phyloP scores from a whole-genome alignment of 1,140 invertebrate genomes.

The Physella acuta region DNA sequence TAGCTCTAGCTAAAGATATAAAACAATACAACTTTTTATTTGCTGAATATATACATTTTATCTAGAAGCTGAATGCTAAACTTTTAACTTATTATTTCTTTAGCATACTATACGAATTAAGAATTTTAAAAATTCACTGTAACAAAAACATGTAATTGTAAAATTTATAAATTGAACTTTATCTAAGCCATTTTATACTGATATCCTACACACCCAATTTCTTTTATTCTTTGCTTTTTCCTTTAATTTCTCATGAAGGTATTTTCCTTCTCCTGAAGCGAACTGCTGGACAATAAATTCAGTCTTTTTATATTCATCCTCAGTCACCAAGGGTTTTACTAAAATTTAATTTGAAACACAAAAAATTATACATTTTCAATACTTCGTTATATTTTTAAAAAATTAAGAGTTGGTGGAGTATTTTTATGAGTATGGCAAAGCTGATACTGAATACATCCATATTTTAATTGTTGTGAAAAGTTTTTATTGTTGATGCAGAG shows the following conservation, averaged over 20 bases:
- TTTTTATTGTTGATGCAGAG: too few relatives aligned
- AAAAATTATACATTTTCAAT: neutral
- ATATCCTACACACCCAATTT: conserved; percentile 61
- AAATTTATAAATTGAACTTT: neutral
- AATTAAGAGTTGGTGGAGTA: too few relatives aligned
- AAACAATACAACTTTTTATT: neutral
- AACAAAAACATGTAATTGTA: neutral
- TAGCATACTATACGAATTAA: neutral
- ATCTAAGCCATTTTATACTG: too few relatives aligned
- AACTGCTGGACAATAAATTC: conserved; percentile 55
- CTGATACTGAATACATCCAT: too few relatives aligned
- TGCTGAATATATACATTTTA: too few relatives aligned
- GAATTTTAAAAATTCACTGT: neutral
- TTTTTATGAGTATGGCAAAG: too few relatives aligned
- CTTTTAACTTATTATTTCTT: conserved; percentile 4
- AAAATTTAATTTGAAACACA: conserved; percentile 20
- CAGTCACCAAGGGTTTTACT: conserved; percentile 53
- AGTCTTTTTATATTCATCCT: conserved; percentile 56
- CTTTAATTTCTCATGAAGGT: conserved; percentile 51
- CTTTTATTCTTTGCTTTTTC: conserved; percentile 46
- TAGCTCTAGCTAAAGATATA: conserved; percentile 50
- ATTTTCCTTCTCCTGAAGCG: conserved; percentile 53
- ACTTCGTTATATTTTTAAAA: too few relatives aligned
- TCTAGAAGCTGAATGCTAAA: too few relatives aligned
- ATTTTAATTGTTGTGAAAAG: too few relatives aligned